Conservation (phyloP, 1,140 invertebrate species). For the Tenebrio molitor region DNA sequence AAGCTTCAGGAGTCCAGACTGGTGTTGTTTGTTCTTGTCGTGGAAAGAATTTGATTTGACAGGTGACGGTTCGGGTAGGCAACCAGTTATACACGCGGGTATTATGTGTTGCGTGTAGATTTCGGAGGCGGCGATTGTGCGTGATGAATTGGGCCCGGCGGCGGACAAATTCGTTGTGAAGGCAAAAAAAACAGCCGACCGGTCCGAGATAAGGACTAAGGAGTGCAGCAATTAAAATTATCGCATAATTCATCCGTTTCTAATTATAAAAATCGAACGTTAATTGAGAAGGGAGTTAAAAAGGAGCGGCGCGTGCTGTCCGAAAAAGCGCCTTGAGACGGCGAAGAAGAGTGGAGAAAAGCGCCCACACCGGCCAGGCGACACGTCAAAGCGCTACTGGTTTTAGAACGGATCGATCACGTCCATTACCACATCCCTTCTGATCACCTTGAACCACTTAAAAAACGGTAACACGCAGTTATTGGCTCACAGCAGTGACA, state of each 20-base stretch:
- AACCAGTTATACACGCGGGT: background rate
- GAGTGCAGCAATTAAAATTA: slow-evolving; percentile 21
- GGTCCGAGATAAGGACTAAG: slow-evolving; percentile 1
- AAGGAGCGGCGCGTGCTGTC: slow-evolving; percentile 20
- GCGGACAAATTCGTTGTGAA: slow-evolving; percentile 1
- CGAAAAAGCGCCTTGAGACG: slow-evolving; percentile 10
- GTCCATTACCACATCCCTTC: slow-evolving; percentile 37
- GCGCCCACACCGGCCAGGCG: slow-evolving; percentile 17
- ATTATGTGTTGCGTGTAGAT: background rate
- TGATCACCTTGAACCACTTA: slow-evolving; percentile 37
- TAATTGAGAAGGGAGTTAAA: slow-evolving; percentile 34
- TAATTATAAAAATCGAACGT: slow-evolving; percentile 33
- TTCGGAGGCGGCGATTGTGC: too few species aligned
- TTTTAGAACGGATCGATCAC: slow-evolving; percentile 33
- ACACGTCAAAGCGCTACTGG: slow-evolving; percentile 24
- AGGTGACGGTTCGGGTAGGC: background rate
- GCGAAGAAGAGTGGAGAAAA: slow-evolving; percentile 11
- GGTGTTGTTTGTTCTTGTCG: background rate
- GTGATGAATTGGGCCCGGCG: too few species aligned
- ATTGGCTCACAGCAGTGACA: slow-evolving; percentile 36
- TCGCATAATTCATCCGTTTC: slow-evolving; percentile 32
- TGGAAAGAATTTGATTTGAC: background rate
- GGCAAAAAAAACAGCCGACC: slow-evolving; percentile 4
- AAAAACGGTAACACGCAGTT: slow-evolving; percentile 34
- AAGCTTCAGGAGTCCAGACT: too few species aligned